phyloP scores from a whole-genome alignment of 2,888 invertebrate genomes.

The Scaptomyza parva region DNA sequence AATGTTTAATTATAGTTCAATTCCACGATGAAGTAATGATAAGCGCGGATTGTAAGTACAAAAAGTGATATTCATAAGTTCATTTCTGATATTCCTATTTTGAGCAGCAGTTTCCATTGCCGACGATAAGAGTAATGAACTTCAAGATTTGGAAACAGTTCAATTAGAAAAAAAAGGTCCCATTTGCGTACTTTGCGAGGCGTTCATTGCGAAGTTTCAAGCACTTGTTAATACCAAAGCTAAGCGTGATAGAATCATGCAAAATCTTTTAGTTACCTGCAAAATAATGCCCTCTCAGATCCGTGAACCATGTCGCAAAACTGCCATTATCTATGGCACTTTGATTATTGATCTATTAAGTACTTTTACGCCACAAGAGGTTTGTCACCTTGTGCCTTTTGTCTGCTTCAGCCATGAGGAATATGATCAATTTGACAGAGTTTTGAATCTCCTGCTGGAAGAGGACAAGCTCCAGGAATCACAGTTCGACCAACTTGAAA shows the following conservation, averaged over 20 bases:
- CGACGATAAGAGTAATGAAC: background rate
- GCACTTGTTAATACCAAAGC: background rate
- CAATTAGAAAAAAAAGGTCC: background rate
- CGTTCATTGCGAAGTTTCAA: background rate
- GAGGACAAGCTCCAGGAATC: background rate
- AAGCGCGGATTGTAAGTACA: background rate
- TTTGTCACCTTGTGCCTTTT: background rate
- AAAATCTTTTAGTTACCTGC: background rate
- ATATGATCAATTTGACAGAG: background rate
- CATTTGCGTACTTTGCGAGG: background rate
- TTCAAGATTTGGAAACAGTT: background rate
- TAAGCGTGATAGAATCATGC: background rate
- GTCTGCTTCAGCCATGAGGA: background rate
- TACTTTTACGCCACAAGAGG: background rate
- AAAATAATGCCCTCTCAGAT: background rate
- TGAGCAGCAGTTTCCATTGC: background rate
- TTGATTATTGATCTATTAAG: background rate
- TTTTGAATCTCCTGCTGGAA: background rate
- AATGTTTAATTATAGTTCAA: background rate
- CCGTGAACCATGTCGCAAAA: background rate
- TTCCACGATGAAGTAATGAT: background rate
- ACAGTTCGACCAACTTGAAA: background rate
- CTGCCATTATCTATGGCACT: accelerated
- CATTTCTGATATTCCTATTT: background rate
- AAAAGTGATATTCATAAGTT: background rate